Percentiles rank a stretch among this genome's conserved stretches.
Evolutionary conservation across 2,888 invertebrate species (phyloP).

Genomic region (Ypsolopha sequella): DNA sequence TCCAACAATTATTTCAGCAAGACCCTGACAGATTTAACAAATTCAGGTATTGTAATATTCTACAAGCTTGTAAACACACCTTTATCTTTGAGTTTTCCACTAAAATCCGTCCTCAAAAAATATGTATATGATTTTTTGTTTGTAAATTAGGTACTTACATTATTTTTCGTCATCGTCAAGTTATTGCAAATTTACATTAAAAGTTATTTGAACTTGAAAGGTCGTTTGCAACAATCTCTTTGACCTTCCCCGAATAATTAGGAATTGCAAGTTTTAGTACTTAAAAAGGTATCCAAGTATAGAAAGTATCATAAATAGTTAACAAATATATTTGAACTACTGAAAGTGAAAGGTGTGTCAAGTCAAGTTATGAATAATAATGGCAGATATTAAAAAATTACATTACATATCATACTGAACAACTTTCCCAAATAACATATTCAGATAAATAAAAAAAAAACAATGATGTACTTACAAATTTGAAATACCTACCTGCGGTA

Average conservation of each 20-base stretch:
- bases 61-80: conserved; percentile 5
- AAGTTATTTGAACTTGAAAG: conserved; percentile 18
- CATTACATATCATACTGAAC: too few species aligned
- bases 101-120: too few species aligned
- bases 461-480: too few species aligned
- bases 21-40: conserved; percentile 88
- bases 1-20: conserved; percentile 84
- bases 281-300: too few species aligned
- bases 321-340: too few species aligned
- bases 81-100: not conserved
- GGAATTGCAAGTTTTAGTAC: conserved; percentile 1
- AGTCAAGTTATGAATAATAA: too few species aligned
- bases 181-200: not conserved
- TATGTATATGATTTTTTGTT: not conserved
- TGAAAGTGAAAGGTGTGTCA: too few species aligned
- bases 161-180: not conserved
- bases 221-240: conserved; percentile 26
- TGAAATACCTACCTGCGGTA: too few species aligned
- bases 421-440: too few species aligned
- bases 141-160: not conserved
- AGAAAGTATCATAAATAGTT: too few species aligned
- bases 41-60: conserved; percentile 77
- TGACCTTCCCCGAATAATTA: conserved; percentile 9
- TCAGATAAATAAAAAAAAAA: too few species aligned
- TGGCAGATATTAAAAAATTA: too few species aligned